Percentiles rank a stretch among this genome's conserved stretches.
Evolutionary conservation across 2,113 vertebrate species (phyloP).

Genomic region (Eptesicus fuscus): DNA sequence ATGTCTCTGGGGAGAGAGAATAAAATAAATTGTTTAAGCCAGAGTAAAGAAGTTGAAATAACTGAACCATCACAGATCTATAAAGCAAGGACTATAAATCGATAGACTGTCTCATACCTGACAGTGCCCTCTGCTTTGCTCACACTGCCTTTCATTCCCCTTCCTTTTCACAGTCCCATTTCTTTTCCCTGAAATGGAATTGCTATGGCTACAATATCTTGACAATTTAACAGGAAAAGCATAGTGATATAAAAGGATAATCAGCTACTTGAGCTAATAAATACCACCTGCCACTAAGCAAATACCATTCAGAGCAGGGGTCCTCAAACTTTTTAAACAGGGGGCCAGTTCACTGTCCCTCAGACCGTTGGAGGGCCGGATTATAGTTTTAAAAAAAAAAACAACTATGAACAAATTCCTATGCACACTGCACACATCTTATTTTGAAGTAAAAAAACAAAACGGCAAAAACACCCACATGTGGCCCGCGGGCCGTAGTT

Average conservation of each 20-base stretch:
- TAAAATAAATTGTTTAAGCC: neutral
- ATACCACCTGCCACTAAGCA: neutral
- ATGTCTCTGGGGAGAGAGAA: neutral
- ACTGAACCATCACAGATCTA: neutral
- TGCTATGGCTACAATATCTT: neutral
- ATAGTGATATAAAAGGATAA: neutral
- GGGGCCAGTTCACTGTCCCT: too few relatives aligned
- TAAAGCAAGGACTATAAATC: neutral
- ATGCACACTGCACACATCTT: too few relatives aligned
- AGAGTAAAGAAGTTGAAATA: neutral
- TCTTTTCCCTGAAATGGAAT: neutral
- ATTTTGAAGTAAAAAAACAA: too few relatives aligned
- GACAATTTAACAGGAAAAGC: neutral
- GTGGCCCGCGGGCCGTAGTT: too few relatives aligned
- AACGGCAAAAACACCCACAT: too few relatives aligned
- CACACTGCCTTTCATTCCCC: neutral
- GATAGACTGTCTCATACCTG: neutral
- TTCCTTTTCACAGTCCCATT: neutral
- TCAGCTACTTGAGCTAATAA: neutral
- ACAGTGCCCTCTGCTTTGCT: neutral
- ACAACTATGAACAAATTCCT: too few relatives aligned
- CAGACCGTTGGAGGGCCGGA: too few relatives aligned
- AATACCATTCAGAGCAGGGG: neutral
- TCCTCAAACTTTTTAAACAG: too few relatives aligned
- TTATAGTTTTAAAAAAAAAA: too few relatives aligned